Percentiles rank a stretch among this genome's conserved stretches.
Evolutionary conservation across 2,113 vertebrate genomes (phyloP).

Genomic region (Sorex araneus): DNA sequence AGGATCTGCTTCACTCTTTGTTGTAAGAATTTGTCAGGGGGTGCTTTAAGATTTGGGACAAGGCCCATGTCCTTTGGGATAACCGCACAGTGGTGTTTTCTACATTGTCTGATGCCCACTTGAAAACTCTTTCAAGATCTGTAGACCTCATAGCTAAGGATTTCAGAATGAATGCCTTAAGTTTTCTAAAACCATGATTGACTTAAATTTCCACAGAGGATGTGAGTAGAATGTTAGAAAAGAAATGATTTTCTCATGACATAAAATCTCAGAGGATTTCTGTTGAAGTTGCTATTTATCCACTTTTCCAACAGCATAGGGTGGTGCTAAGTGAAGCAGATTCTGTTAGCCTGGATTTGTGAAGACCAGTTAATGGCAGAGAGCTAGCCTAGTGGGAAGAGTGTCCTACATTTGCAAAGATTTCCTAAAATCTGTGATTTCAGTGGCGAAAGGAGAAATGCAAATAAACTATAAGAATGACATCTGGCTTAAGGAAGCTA

Average conservation of each 20-base stretch:
- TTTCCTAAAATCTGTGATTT: constrained; percentile 22
- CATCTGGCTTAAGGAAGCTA: neutral
- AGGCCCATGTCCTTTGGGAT: neutral
- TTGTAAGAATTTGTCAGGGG: too few species aligned
- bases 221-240: neutral
- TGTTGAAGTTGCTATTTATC: neutral
- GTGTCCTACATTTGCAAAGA: neutral
- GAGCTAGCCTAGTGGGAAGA: neutral
- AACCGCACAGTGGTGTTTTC: neutral
- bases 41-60: neutral
- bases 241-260: neutral
- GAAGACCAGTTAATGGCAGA: neutral
- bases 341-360: constrained; percentile 49
- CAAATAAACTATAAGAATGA: neutral
- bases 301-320: neutral
- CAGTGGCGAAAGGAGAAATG: constrained; percentile 42
- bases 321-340: neutral
- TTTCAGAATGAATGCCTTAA: constrained; percentile 14
- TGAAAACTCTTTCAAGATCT: constrained; percentile 13
- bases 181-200: constrained; percentile 13
- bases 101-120: neutral
- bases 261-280: neutral
- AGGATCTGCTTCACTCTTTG: too few species aligned
- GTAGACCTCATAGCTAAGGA: neutral
- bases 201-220: constrained; percentile 45